Conservation (phyloP, 2,797 vertebrate genomes). For the Danio tinwini region DNA sequence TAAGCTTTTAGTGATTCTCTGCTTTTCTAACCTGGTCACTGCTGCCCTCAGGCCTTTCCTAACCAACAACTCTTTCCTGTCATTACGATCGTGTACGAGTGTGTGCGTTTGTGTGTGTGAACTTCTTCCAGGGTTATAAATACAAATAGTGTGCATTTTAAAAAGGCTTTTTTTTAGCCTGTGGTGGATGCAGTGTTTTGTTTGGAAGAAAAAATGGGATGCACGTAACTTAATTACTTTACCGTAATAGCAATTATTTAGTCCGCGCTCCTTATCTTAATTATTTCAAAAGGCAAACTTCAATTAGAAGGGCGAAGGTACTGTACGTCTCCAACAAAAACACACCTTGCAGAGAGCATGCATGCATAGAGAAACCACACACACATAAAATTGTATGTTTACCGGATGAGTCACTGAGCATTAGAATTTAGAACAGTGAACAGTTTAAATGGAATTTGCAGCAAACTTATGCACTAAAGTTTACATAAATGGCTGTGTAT, state of each 20-base stretch:
- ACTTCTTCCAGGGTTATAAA: constrained; percentile 47
- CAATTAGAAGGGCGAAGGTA: constrained; percentile 78
- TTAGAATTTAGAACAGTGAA: constrained; percentile 23
- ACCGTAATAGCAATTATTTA: constrained; percentile 82
- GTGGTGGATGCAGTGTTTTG: constrained; percentile 22
- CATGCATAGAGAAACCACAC: constrained; percentile 37
- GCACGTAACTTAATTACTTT: constrained; percentile 79
- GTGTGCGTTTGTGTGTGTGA: constrained; percentile 43
- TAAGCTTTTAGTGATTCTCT: constrained; percentile 60
- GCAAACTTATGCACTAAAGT: constrained; percentile 12
- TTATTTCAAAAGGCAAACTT: constrained; percentile 84
- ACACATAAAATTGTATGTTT: constrained; percentile 27
- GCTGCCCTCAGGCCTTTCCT: constrained; percentile 61
- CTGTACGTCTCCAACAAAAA: constrained; percentile 48
- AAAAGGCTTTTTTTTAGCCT: not conserved
- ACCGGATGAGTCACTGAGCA: not conserved
- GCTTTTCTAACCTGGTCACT: constrained; percentile 67
- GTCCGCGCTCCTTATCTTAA: constrained; percentile 81
- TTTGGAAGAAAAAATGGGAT: constrained; percentile 67
- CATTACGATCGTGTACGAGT: constrained; percentile 49
- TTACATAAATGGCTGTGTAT: constrained; percentile 15
- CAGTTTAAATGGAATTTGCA: constrained; percentile 32
- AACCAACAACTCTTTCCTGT: constrained; percentile 56
- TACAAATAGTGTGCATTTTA: constrained; percentile 23
- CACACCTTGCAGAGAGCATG: constrained; percentile 31